These are phyloP conservation scores for Heteromormyrus szaboi DNA, from an alignment of 2,797 vertebrate species.

Conservation along the genomic window DNA sequence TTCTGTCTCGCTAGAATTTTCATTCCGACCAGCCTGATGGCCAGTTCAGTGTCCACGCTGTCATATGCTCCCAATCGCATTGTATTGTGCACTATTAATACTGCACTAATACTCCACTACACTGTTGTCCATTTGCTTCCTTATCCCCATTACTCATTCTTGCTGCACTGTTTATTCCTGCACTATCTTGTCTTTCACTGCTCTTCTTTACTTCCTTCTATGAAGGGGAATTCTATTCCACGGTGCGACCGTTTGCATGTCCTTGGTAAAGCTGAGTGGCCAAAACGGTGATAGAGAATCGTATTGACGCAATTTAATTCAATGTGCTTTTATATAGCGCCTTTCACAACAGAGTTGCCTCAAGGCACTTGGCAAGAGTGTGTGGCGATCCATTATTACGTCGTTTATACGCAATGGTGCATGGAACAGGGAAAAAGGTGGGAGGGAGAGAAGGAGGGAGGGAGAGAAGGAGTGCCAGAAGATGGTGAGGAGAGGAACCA, in stretches of 20 bases:
- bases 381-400: background rate
- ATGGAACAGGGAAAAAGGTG: background rate
- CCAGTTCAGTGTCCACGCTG: background rate
- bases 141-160: background rate
- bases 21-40: background rate
- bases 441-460: background rate
- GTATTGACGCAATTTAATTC: background rate
- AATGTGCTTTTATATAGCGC: background rate
- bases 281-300: background rate
- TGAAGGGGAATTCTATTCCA: background rate
- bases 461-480: background rate
- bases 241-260: background rate
- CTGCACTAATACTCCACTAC: background rate
- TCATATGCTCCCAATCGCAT: background rate
- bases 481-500: background rate
- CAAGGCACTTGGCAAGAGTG: background rate
- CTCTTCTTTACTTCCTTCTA: background rate
- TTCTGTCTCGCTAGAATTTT: background rate
- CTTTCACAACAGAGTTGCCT: background rate
- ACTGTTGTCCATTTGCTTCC: background rate
- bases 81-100: background rate
- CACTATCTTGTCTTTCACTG: background rate
- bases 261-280: background rate
- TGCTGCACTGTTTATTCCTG: background rate
- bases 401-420: background rate